These are phyloP conservation scores for Falco concolor DNA, from an alignment of 2,797 vertebrate genomes.

Conservation along the genomic window DNA sequence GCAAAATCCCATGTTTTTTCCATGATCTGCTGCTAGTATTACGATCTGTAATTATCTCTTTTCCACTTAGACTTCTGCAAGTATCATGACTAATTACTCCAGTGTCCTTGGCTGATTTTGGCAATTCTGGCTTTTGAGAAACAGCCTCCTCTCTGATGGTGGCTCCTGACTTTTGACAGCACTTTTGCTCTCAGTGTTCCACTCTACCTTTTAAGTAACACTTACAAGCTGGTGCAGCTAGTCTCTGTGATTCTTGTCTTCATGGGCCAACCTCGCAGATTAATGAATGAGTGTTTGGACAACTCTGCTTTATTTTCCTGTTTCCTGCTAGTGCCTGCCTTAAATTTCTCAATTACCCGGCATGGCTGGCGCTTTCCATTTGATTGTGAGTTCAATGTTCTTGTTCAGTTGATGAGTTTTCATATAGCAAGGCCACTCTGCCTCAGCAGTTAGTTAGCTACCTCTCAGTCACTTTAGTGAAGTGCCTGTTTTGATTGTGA, in stretches of 20 bases:
- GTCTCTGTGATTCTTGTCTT: neutral
- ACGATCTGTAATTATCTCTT: neutral
- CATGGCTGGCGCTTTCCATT: neutral
- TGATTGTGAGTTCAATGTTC: neutral
- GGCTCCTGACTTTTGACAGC: neutral
- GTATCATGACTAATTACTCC: neutral
- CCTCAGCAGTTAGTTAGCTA: neutral
- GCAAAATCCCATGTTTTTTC: neutral
- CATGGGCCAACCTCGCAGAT: neutral
- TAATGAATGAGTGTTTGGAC: fast-evolving
- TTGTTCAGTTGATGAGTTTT: neutral
- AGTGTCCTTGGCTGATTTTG: neutral
- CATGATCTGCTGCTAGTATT: neutral
- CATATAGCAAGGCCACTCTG: neutral
- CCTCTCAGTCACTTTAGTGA: neutral
- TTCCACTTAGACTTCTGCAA: neutral
- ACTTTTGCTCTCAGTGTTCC: neutral
- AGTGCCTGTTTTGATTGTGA: neutral
- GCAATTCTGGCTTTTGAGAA: neutral
- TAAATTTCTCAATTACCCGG: neutral
- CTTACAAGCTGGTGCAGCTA: neutral
- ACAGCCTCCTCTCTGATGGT: neutral
- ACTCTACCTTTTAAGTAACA: neutral
- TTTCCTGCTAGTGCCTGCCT: neutral
- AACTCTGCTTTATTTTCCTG: neutral